Evolutionary conservation across 2,797 vertebrate species (phyloP).

Genomic region (Prunella strophiata): DNA sequence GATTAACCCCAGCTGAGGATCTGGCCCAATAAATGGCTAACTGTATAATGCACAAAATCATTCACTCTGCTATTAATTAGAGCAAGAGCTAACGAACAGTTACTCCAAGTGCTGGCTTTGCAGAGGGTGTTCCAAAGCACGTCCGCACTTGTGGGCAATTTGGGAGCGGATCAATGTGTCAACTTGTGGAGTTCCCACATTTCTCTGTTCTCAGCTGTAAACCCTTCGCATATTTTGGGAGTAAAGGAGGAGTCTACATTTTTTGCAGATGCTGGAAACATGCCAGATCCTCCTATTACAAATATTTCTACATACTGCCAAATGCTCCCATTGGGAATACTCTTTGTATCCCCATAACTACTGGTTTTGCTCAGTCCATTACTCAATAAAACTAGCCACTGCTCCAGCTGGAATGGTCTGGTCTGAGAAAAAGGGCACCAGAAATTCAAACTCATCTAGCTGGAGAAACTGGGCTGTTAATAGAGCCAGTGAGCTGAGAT

Average conservation of each 20-base stretch:
- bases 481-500: neutral
- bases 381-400: conserved; percentile 39
- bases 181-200: conserved; percentile 65
- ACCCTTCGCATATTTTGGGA: conserved; percentile 56
- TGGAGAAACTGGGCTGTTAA: conserved; percentile 15
- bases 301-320: conserved; percentile 38
- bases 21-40: conserved; percentile 36
- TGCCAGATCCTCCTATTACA: conserved; percentile 53
- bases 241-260: conserved; percentile 52
- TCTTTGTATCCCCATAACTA: conserved; percentile 41
- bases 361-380: conserved; percentile 49
- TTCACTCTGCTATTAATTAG: conserved; percentile 51
- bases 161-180: conserved; percentile 29
- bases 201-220: conserved; percentile 62
- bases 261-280: conserved; percentile 51
- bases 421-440: neutral
- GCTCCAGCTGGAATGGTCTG: conserved; percentile 34
- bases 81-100: neutral
- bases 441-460: neutral
- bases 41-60: conserved; percentile 32
- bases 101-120: conserved; percentile 25
- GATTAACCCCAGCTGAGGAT: conserved; percentile 54
- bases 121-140: conserved; percentile 55
- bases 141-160: conserved; percentile 52
- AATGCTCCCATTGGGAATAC: conserved; percentile 35